Conservation (phyloP, 1,140 invertebrate species). For the Polypedilum pembai region DNA sequence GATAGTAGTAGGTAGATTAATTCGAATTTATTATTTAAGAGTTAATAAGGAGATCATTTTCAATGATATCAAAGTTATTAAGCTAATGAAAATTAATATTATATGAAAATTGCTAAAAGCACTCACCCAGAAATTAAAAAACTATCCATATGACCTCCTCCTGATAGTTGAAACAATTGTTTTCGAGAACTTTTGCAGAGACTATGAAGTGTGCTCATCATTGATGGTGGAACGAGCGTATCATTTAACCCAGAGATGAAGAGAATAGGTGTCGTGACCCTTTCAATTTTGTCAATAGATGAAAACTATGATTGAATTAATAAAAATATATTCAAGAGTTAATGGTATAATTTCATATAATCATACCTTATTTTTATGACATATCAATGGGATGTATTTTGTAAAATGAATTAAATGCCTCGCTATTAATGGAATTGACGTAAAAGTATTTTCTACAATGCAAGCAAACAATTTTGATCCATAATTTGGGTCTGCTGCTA, state of each 20-base stretch:
- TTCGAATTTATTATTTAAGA: too few species aligned
- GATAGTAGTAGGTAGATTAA: too few species aligned
- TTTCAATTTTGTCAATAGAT: slow-evolving; percentile 60
- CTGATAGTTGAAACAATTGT: slow-evolving; percentile 60
- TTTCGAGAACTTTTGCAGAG: slow-evolving; percentile 62
- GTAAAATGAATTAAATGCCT: slow-evolving; percentile 60
- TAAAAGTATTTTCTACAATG: slow-evolving; percentile 92
- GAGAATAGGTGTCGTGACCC: slow-evolving; percentile 59
- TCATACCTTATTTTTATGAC: slow-evolving; percentile 75
- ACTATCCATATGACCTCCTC: slow-evolving; percentile 82
- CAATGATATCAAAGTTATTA: too few species aligned
- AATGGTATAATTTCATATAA: slow-evolving; percentile 23
- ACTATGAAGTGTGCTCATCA: slow-evolving; percentile 73
- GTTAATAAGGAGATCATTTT: too few species aligned
- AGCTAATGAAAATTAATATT: too few species aligned
- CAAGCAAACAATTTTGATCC: slow-evolving; percentile 70
- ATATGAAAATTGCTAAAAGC: too few species aligned
- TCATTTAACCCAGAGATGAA: slow-evolving; percentile 78
- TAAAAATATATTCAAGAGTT: background rate
- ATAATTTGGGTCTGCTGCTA: slow-evolving; percentile 66
- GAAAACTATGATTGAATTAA: slow-evolving; percentile 49
- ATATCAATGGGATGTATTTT: slow-evolving; percentile 63
- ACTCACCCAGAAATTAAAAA: slow-evolving; percentile 53
- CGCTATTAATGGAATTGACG: slow-evolving; percentile 90
- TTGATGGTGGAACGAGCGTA: slow-evolving; percentile 68